Conservation (phyloP, 2,797 vertebrate genomes). For the Sebastes matsubarae region DNA sequence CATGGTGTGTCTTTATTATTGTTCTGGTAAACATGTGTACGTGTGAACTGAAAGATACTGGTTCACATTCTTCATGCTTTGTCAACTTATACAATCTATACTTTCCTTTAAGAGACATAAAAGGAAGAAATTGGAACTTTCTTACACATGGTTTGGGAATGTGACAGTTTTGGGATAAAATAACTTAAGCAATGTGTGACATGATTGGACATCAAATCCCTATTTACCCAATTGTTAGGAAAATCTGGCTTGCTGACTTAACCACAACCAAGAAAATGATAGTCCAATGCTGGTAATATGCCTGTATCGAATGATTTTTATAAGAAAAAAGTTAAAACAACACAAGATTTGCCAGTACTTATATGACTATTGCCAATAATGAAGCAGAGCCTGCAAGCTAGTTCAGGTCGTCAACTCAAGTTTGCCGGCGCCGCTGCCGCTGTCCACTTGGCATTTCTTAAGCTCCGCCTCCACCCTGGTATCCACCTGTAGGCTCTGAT, state of each 20-base stretch:
- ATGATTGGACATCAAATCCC: neutral
- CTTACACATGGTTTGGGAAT: neutral
- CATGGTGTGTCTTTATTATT: neutral
- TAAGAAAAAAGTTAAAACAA: too few species aligned
- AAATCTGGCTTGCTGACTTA: neutral
- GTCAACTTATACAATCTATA: neutral
- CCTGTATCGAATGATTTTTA: too few species aligned
- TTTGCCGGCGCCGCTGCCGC: neutral
- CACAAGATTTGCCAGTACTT: neutral
- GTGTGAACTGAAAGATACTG: neutral
- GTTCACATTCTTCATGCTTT: neutral
- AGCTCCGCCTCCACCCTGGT: neutral
- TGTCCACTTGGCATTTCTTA: neutral
- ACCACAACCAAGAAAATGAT: too few species aligned
- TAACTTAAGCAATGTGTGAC: neutral
- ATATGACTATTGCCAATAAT: neutral
- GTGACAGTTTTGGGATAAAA: neutral
- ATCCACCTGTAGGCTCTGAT: neutral
- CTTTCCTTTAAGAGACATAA: neutral
- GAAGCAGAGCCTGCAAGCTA: neutral
- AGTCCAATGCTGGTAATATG: too few species aligned
- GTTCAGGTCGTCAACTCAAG: neutral
- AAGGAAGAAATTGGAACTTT: neutral
- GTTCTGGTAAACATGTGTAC: neutral
- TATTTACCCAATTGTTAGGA: neutral